These are phyloP conservation scores for Cheilosia scutellata DNA, from an alignment of 2,888 invertebrate species.

Conservation along the genomic window DNA sequence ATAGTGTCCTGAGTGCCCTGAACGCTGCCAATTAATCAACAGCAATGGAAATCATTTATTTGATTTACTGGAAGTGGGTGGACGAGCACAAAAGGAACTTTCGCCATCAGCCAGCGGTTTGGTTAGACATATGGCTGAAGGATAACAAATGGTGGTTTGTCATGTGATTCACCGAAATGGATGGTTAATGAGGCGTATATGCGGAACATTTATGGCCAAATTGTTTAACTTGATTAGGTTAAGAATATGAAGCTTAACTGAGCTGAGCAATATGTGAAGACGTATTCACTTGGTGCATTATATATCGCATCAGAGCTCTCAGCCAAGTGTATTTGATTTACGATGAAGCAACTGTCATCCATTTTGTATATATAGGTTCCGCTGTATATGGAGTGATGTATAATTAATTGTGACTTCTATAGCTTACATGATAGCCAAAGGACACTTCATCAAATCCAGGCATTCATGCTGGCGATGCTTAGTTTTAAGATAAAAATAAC, in stretches of 20 bases:
- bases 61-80: constrained; percentile 57
- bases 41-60: constrained; percentile 71
- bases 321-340: constrained; percentile 8
- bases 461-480: no score
- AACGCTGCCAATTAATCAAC: constrained; percentile 70
- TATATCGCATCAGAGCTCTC: constrained; percentile 1
- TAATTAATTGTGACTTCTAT: neutral
- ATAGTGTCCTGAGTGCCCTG: constrained; percentile 35
- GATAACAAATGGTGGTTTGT: constrained; percentile 65
- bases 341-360: neutral
- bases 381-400: neutral
- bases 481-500: no score
- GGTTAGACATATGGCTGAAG: constrained; percentile 31
- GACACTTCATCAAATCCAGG: no score
- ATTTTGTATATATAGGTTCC: neutral
- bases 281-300: neutral
- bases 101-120: neutral
- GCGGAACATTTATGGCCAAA: constrained; percentile 49
- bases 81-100: constrained; percentile 17
- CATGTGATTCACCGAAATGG: constrained; percentile 58
- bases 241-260: neutral
- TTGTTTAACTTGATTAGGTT: constrained; percentile 56
- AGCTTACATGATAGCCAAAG: neutral
- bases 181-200: constrained; percentile 63
- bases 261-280: constrained; percentile 10